Base-by-base conservation (phyloP, 92 coral and sea anemone species). In the Parazoanthus swiftii region DNA sequence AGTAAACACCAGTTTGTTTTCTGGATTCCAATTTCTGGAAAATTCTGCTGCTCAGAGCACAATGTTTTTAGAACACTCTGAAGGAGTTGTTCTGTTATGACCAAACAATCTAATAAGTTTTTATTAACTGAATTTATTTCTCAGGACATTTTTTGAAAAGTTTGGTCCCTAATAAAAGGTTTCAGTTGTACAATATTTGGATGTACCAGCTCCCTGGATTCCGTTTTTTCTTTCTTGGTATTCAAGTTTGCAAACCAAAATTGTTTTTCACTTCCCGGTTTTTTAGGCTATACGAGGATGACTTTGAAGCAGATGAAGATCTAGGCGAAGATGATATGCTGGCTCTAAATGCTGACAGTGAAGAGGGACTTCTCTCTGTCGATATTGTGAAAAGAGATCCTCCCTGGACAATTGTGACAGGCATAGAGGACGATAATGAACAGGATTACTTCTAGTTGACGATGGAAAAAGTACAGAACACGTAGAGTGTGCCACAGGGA, bases 271-370 rank as follows among this genome's bases (percentile, higher is more conserved):
- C 33, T 35, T 51, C 59, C 38, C 59, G 2, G 7, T 73, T 38
- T 70, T 35, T 13, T 70, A 74, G 80, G 21, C 85, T 89, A 16
- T 95, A 95, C 86, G 98, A 95, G 63, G 98, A 95, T 88, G 98
- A 93, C 59, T 95, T 95, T 88, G 98, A 95, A 70, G 95, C 91
- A 18, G 98, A 95, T 25, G 98, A 94, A 89, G 98, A 95, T 51
- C 91, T 95, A 29, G 76, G 87, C 5, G 98, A 95, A 76, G 95
- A 91, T 7, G 96, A 95, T 65, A 92, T 95, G 10, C 77, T 91
- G 58, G 93, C 96, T 21, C 77, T 95, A 11, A 95, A 90, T 73
- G 93, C 92, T 18, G 91, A 89, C 42, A 85, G 51, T 48, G 91
- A 85, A 8, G 93, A 85, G 11, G 86, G 82, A 25, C 51, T 89